These are phyloP conservation scores for Ditula angustiorana DNA, from an alignment of 2,888 invertebrate genomes.

Conservation along the genomic window DNA sequence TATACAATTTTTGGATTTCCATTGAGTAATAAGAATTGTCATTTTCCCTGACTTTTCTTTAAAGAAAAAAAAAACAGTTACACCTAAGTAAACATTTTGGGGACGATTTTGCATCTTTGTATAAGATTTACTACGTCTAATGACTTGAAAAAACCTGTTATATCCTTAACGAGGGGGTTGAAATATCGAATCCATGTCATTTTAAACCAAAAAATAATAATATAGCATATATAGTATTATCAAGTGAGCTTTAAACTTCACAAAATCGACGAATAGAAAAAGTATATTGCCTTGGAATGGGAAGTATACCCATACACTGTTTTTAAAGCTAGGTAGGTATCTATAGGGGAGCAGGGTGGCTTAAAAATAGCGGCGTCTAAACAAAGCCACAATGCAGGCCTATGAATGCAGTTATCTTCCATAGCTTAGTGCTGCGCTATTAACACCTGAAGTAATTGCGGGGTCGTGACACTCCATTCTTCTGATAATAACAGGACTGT, in stretches of 20 bases:
- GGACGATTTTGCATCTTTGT: too few relatives aligned
- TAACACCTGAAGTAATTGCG: slow-evolving; percentile 54
- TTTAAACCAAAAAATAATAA: too few relatives aligned
- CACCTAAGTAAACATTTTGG: too few relatives aligned
- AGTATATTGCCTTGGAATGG: background rate
- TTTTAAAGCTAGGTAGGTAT: background rate
- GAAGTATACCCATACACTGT: background rate
- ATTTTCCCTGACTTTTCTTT: too few relatives aligned
- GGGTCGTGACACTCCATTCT: slow-evolving; percentile 53
- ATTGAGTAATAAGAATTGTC: too few relatives aligned
- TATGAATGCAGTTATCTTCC: slow-evolving; percentile 32
- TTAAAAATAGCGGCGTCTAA: slow-evolving; percentile 24
- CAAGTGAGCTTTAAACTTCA: background rate
- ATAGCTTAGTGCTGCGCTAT: slow-evolving; percentile 39
- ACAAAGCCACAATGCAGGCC: slow-evolving; percentile 17
- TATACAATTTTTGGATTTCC: too few relatives aligned
- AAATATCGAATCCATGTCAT: too few relatives aligned
- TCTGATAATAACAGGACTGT: slow-evolving; percentile 57
- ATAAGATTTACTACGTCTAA: too few relatives aligned
- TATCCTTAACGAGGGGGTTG: too few relatives aligned
- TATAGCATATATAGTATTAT: too few relatives aligned
- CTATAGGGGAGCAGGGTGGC: background rate
- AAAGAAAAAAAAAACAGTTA: background rate
- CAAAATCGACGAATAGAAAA: slow-evolving; percentile 1
- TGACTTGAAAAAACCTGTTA: too few relatives aligned